Percentiles rank a stretch among this genome's conserved stretches.
phyloP scores from a whole-genome alignment of 2,797 vertebrate genomes.

The Pristis pectinata region DNA sequence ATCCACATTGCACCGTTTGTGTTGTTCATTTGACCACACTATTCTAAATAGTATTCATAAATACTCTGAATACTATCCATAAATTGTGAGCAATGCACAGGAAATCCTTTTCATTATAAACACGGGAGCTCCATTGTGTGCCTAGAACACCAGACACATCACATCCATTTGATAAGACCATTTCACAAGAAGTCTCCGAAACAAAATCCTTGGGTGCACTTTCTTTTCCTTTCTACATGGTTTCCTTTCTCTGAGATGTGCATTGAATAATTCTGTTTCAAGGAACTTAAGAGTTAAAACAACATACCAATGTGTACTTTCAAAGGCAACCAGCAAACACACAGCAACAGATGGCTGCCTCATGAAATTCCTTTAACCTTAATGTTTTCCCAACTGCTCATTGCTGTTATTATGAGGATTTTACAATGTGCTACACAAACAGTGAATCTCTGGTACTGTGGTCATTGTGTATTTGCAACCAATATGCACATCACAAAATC shows the following conservation, averaged over 20 bases:
- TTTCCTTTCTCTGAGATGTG: not conserved
- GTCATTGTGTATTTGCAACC: not conserved
- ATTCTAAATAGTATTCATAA: not conserved
- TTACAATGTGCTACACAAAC: not conserved
- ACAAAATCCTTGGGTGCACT: not conserved
- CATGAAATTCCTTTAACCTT: not conserved
- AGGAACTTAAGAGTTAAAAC: not conserved
- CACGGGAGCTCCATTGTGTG: not conserved
- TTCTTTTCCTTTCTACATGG: not conserved
- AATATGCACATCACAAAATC: not conserved
- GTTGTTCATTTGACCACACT: not conserved
- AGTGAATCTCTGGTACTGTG: not conserved
- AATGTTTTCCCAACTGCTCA: not conserved
- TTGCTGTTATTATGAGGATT: not conserved
- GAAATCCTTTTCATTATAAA: not conserved
- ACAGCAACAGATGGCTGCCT: not conserved
- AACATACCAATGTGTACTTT: not conserved
- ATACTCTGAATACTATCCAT: too few species aligned
- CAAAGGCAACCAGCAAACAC: not conserved
- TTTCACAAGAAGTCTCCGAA: not conserved
- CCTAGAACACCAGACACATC: not conserved
- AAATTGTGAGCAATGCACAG: not conserved
- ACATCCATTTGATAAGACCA: not conserved
- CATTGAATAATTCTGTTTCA: not conserved
- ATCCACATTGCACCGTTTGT: not conserved